Conservation (phyloP, 2,888 invertebrate genomes). For the Drosophila infuscata region DNA sequence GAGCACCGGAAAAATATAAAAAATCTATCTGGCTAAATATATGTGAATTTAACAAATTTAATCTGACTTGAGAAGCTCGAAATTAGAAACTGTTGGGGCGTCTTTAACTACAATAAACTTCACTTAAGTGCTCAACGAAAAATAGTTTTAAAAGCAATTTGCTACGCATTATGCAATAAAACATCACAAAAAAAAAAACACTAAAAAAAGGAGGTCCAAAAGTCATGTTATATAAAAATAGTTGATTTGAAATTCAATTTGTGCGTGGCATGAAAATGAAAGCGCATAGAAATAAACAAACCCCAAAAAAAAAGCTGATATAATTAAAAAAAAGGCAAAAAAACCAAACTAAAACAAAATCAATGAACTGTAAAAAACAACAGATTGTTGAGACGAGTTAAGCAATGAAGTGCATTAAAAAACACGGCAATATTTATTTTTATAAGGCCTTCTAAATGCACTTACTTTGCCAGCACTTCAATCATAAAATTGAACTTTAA, state of each 20-base stretch:
- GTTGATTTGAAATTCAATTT: constrained; percentile 63
- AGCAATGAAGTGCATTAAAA: constrained; percentile 16
- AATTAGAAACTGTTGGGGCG: constrained; percentile 24
- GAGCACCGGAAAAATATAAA: constrained; percentile 15
- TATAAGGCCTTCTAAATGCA: constrained; percentile 48
- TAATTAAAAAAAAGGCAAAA: constrained; percentile 37
- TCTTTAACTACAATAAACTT: constrained; percentile 36
- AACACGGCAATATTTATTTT: constrained; percentile 29
- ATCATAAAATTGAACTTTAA: constrained; percentile 62
- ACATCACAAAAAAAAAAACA: constrained; percentile 2
- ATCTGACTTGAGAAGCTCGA: constrained; percentile 30
- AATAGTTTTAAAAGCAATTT: constrained; percentile 36
- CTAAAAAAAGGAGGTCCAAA: constrained; percentile 23
- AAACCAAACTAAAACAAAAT: constrained; percentile 32
- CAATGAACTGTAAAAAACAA: constrained; percentile 13
- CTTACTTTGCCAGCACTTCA: constrained; percentile 53
- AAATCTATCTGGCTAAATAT: constrained; percentile 13
- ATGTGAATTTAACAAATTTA: constrained; percentile 16
- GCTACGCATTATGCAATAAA: constrained; percentile 34
- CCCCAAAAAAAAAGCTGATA: constrained; percentile 30
- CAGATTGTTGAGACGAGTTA: background rate
- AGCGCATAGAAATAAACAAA: constrained; percentile 56
- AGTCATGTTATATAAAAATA: constrained; percentile 44
- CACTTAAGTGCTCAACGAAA: constrained; percentile 18
- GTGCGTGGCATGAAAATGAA: constrained; percentile 59